Base-by-base conservation (phyloP, 2,888 invertebrate genomes). In the Embidobia sp. region DNA sequence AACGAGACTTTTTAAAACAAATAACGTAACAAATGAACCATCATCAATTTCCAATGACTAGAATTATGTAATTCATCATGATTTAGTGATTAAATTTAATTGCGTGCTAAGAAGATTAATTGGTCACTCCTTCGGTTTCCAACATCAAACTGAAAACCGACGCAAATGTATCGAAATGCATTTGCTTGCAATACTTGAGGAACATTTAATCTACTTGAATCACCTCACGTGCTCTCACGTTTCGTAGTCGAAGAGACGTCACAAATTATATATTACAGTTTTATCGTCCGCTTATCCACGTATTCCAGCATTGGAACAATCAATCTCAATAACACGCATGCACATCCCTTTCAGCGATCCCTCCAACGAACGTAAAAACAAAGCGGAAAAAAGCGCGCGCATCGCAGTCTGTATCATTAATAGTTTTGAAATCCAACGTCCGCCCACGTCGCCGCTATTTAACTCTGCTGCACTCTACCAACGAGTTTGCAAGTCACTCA, bases 401-500 rank as follows among this genome's bases (percentile, higher is more conserved):
- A 57, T 66, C 66, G 66, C 48, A 46, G 61, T 48, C 61, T 27
- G 44, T 53, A 63, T 61, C 66, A 72, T 77, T 77, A 77, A 72
- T 72, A 77, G 55, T 63, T 67, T 42, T 33, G 48, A 57, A 70
- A 46, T 53, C 59, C 49, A 2, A 61, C 37, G 66, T 72, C 70
- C 72, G 72, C 66, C 72, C 37, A 72, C 72, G 40, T 35, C 55
- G 16, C 15, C 19, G 63, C 59, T 67, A 51, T 64, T 70, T 66
- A 77, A 77, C 66, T 64, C 33, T 18, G 1, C n/a, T 55, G 48
- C 61, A 27, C 42, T 59, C 61, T 63, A 69, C 79, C 63, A 78
- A 40, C 49, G 69, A 77, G 64, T 72, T 75, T 51, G 46, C 51
- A 66, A 83, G 80, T 82, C 83, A 81, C 79, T 83, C 78, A 79